Evolutionary conservation across 2,888 invertebrate genomes (phyloP).

Genomic region (Hermaeophaga mercurialis): DNA sequence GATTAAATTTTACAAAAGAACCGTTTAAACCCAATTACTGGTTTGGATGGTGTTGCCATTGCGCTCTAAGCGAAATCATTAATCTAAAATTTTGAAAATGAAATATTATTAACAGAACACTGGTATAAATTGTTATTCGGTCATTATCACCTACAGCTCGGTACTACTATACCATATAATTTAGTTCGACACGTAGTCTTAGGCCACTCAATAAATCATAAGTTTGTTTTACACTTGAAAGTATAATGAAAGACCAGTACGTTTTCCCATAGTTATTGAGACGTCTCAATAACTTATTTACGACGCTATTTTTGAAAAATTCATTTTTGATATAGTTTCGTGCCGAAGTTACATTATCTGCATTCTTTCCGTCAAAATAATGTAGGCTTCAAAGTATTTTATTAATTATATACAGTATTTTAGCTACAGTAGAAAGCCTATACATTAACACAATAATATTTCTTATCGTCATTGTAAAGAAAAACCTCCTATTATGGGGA

Average conservation of each 20-base stretch:
- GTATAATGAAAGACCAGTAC: constrained; percentile 27
- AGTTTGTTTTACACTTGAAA: constrained; percentile 25
- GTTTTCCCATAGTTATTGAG: constrained; percentile 24
- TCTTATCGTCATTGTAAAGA: no score
- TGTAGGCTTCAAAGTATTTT: no score
- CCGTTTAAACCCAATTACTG: no score
- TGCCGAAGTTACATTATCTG: no score
- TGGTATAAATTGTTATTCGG: constrained; percentile 33
- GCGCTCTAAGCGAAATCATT: constrained; percentile 18
- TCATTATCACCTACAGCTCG: constrained; percentile 33
- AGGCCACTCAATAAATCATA: constrained; percentile 31
- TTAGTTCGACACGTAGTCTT: constrained; percentile 30
- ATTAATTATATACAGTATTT: no score
- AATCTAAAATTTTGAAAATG: constrained; percentile 29
- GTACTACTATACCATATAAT: constrained; percentile 32
- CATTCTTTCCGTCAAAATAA: no score
- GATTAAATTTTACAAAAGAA: background rate
- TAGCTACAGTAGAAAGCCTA: no score
- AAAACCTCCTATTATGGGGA: no score
- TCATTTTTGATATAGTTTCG: constrained; percentile 13
- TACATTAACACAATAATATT: no score
- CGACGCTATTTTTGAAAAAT: constrained; percentile 5
- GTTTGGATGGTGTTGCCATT: background rate
- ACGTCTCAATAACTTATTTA: constrained; percentile 28
- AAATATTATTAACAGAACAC: constrained; percentile 22